Evolutionary conservation across 2,113 vertebrate genomes (phyloP).

Genomic region (Ia io): DNA sequence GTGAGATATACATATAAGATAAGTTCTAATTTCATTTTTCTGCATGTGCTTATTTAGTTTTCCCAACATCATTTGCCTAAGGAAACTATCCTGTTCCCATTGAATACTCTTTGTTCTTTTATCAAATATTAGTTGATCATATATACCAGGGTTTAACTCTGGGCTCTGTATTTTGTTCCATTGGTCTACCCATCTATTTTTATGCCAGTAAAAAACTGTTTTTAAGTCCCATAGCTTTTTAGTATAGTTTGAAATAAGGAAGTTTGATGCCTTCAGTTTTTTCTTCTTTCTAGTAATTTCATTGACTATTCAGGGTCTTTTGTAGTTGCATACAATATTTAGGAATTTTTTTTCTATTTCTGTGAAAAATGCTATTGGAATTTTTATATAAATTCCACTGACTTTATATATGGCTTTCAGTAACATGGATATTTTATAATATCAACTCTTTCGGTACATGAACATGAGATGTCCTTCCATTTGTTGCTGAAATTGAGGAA

Average conservation of each 20-base stretch:
- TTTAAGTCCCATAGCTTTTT: background rate
- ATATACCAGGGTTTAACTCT: background rate
- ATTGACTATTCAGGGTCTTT: background rate
- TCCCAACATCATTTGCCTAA: background rate
- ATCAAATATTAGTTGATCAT: background rate
- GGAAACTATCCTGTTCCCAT: background rate
- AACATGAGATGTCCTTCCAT: background rate
- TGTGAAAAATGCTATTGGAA: background rate
- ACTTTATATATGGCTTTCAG: background rate
- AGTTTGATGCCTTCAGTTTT: background rate
- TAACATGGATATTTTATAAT: background rate
- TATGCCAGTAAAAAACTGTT: background rate
- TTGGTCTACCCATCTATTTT: background rate
- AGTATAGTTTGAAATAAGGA: background rate
- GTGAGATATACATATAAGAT: background rate
- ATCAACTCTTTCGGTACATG: background rate
- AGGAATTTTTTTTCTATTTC: background rate
- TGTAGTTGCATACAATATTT: background rate
- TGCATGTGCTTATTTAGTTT: background rate
- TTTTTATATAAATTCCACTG: background rate
- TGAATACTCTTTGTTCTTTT: background rate
- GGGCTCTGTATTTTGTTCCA: background rate
- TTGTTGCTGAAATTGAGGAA: background rate
- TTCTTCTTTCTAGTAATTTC: background rate
- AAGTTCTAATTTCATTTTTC: background rate